phyloP scores from a whole-genome alignment of 2,888 invertebrate genomes.

The Gibbula magus region DNA sequence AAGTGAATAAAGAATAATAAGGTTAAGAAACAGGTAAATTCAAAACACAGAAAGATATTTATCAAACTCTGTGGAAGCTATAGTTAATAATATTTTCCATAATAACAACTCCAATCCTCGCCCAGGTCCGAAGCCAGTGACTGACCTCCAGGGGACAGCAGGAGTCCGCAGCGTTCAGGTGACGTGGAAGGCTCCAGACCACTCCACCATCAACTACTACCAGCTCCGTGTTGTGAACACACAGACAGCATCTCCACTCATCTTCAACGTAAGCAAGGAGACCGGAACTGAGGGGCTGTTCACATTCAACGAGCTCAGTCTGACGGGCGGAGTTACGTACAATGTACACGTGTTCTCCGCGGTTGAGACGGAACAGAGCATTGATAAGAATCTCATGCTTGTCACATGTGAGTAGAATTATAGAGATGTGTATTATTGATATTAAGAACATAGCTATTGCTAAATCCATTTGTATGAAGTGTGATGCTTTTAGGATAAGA shows the following conservation, averaged over 20 bases:
- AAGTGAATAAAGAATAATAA: too few relatives aligned
- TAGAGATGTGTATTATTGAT: neutral
- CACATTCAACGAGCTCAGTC: conserved; percentile 34
- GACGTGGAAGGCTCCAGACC: conserved; percentile 30
- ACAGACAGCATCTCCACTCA: neutral
- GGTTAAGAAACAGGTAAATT: too few relatives aligned
- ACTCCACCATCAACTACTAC: conserved; percentile 22
- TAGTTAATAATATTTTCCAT: too few relatives aligned
- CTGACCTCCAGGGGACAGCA: neutral
- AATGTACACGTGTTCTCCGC: conserved; percentile 48
- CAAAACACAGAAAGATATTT: too few relatives aligned
- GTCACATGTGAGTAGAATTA: conserved; percentile 49
- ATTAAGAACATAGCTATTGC: too few relatives aligned
- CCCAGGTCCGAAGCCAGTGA: conserved; percentile 34
- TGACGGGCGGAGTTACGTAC: conserved; percentile 49
- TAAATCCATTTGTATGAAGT: too few relatives aligned
- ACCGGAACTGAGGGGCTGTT: neutral
- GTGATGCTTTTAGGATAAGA: too few relatives aligned
- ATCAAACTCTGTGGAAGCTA: too few relatives aligned
- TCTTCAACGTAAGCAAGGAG: neutral
- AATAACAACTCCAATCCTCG: neutral
- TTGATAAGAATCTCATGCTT: conserved; percentile 33
- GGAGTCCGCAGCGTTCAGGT: conserved; percentile 30
- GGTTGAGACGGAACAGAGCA: conserved; percentile 53
- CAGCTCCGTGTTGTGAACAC: conserved; percentile 5